Conservation (phyloP, 2,113 vertebrate genomes). For the Actenoides lindsayi region DNA sequence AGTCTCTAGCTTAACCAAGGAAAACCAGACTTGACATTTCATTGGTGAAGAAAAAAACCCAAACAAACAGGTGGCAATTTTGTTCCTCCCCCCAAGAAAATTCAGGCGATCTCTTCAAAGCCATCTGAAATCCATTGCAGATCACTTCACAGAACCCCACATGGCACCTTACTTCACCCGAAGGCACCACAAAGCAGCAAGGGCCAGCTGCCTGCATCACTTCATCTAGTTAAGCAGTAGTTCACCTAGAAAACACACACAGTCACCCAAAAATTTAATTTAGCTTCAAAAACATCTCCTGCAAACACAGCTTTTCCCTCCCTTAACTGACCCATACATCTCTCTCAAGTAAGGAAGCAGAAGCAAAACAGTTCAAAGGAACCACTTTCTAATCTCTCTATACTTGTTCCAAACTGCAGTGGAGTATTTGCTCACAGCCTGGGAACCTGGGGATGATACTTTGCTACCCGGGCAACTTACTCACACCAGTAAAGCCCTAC, state of each 20-base stretch:
- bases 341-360: neutral
- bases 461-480: constrained; percentile 42
- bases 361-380: neutral
- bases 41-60: neutral
- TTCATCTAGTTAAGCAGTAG: neutral
- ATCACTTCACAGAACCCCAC: neutral
- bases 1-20: neutral
- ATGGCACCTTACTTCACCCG: neutral
- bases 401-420: neutral
- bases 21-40: neutral
- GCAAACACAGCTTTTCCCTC: neutral
- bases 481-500: neutral
- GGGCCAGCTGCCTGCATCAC: neutral
- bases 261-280: neutral
- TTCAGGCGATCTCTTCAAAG: neutral
- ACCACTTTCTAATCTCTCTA: neutral
- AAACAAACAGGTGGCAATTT: neutral
- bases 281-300: neutral
- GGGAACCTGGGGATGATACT: neutral
- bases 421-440: neutral
- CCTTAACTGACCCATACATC: neutral
- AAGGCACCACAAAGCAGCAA: neutral
- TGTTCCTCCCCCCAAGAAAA: neutral
- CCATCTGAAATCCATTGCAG: neutral
- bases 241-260: neutral